phyloP scores from a whole-genome alignment of 2,113 vertebrate genomes.

The Lynx canadensis region DNA sequence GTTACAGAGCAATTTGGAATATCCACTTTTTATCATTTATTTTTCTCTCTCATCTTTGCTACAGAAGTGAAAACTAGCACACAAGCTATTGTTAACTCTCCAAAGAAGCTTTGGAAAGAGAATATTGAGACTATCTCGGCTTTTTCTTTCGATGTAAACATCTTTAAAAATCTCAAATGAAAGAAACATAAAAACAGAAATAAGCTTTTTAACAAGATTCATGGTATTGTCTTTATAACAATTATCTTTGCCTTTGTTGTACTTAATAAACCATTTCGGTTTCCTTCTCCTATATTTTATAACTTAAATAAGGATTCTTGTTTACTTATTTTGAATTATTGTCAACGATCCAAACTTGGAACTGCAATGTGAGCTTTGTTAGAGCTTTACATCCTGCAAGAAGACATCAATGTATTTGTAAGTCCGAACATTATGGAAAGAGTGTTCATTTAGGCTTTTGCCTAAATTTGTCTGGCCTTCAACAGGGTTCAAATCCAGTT shows the following conservation, averaged over 20 bases:
- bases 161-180: neutral
- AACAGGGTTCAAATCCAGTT: constrained; percentile 61
- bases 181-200: constrained; percentile 10
- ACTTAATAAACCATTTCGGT: neutral
- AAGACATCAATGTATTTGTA: neutral
- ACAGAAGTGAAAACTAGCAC: neutral
- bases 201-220: neutral
- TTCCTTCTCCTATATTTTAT: neutral
- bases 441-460: neutral
- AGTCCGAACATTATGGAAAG: neutral
- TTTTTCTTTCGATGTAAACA: neutral
- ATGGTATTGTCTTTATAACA: neutral
- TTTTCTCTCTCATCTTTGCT: neutral
- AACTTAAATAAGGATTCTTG: neutral
- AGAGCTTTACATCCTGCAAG: neutral
- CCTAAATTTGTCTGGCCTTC: constrained; percentile 38
- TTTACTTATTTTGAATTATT: neutral
- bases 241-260: neutral
- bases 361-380: neutral
- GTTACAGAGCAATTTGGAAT: neutral
- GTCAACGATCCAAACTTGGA: neutral
- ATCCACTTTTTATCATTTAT: neutral
- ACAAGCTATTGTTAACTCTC: neutral
- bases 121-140: neutral
- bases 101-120: neutral